Base-by-base conservation (phyloP, 2,888 invertebrate species). In the Melikaiella ostensackeni region DNA sequence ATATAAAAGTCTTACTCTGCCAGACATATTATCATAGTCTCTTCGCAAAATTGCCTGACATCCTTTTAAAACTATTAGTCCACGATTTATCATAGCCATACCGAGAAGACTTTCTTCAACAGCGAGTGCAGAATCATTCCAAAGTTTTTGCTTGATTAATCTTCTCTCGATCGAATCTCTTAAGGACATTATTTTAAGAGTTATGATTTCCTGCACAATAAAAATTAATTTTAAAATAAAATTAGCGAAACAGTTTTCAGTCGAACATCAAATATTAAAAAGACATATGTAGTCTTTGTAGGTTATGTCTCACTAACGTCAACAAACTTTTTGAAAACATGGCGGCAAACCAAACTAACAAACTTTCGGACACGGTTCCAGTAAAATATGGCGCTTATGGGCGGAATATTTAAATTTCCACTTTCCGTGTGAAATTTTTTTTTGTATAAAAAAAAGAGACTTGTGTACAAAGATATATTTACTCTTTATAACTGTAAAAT, bases 91-190 rank as follows among this genome's bases (percentile, higher is more conserved):
- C 7, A 93, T 92, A 1, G 93, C 93, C 8, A 94, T 90, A 0
- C 94, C 94, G 1, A 92, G 91, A 9, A 95, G 88, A 86, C 93
- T 93, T 82, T 94, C 94, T 38, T 93, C 93, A 42, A 94, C 93
- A 74, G 93, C 93, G 0, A 90, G 89, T 82, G 93, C 92, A 0
- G 92, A 90, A 0, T 92, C 87, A 84, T 94, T 94, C 78, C 82
- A 83, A 27, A 80, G 63, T 77, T 78, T 76, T 38, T 70, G 73
- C 61, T 66, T 46, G 33, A 78, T 21, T 33, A 57, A 24, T 57
- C 9, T 57, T 24, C 57, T 57, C 6, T 24, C 11, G 5, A 24
- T 24, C 24, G 24, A 21, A 57, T 57, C 57, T 57, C 24, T 57
- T 9, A 57, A 9, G 21, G 57, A 57, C 57, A 57, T 57, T 24